Conservation (phyloP, 2,113 vertebrate genomes). For the Orycteropus afer region DNA sequence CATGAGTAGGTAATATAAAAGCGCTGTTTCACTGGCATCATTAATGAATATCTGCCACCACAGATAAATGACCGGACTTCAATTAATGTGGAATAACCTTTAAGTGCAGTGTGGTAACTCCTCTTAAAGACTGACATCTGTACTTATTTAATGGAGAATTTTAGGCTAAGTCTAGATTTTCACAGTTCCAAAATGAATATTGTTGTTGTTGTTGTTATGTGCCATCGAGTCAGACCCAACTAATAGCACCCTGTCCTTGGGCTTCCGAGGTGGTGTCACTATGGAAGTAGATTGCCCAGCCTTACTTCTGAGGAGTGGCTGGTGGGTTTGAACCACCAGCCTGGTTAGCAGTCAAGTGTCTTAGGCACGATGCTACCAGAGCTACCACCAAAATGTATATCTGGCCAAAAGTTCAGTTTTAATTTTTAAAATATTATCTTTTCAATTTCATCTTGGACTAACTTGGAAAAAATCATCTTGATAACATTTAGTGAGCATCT, state of each 20-base stretch:
- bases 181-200: background rate
- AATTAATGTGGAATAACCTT: background rate
- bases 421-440: background rate
- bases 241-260: too few species aligned
- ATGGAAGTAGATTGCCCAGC: too few species aligned
- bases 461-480: background rate
- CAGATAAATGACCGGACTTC: background rate
- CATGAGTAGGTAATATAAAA: background rate
- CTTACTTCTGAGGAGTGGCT: too few species aligned
- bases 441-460: background rate
- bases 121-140: background rate
- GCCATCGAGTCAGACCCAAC: too few species aligned
- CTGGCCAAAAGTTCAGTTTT: background rate
- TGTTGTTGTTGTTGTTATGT: too few species aligned
- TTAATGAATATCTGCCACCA: background rate
- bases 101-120: background rate
- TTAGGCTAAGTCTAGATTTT: slow-evolving; percentile 26
- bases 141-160: background rate
- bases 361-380: too few species aligned
- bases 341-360: too few species aligned
- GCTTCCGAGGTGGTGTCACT: too few species aligned
- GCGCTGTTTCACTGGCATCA: background rate
- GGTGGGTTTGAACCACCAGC: too few species aligned
- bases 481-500: background rate
- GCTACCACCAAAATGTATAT: too few species aligned